Evolutionary conservation across 2,113 vertebrate species (phyloP), one percentile per base, ranked within the genome.

Genomic region (Perca schrenkii): DNA sequence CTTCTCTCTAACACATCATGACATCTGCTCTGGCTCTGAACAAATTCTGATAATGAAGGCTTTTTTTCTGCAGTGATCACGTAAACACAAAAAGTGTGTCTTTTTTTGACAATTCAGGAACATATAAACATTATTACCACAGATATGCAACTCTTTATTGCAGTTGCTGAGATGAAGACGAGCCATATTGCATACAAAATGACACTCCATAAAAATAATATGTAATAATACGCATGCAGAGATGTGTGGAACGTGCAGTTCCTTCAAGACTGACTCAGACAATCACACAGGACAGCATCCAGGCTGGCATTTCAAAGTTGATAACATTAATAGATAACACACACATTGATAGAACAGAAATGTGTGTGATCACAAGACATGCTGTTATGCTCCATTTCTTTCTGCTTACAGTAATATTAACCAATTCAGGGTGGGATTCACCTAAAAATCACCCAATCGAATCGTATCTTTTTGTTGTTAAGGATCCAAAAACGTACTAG

Each of bases 251-350:
- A 75, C 64, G 83, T 81, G 60, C 74, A 63, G 57, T 73, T 79
- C 74, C 71, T 64, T 61, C n/a, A 58, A 73, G 58, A 75, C 53
- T 80, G 64, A 80, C 22, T 72, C 63, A 74, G 13, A 73, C 82
- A 47, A 57, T 61, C 62, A 70, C 52, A 76, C 60, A 47, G 53
- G 8, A 73, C 60, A 56, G 47, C 58, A 16, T 22, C 64, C 19
- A n/a, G 52, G 64, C 50, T 73, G 61, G 52, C 43, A 36, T 77
- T 22, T 79, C 57, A 60, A 61, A 81, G 77, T 13, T 79, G 60
- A 72, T 66, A 46, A 82, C 61, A 63, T 43, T 25, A 53, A 83
- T 6, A 79, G 28, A 71, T 47, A 67, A 71, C 22, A 56, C 83
- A 77, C 34, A 83, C 68, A 4, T 19, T n/a, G 19, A 52, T 15